A percentile compares a stretch with the other conserved stretches of the same genome.
These are phyloP conservation scores for Bombylius discolor DNA, from an alignment of 2,888 invertebrate genomes.

Conservation along the genomic window DNA sequence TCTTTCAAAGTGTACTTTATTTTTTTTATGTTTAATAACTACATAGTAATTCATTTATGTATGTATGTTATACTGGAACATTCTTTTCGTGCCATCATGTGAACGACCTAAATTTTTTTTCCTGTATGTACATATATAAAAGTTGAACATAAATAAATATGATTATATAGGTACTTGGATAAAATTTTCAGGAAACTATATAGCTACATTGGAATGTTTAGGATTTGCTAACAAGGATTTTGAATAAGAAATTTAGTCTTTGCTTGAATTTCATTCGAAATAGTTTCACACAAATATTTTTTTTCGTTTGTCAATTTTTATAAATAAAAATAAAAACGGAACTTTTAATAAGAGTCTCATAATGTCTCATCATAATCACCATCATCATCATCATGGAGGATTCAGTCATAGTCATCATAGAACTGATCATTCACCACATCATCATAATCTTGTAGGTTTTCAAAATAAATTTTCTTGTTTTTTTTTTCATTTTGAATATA, in stretches of 20 bases:
- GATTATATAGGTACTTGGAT: not conserved
- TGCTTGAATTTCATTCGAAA: not conserved
- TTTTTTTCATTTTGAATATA: too few species aligned
- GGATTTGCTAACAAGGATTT: not conserved
- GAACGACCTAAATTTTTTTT: conserved; percentile 34
- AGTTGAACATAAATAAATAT: not conserved
- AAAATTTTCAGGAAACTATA: not conserved
- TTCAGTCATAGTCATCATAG: conserved; percentile 13
- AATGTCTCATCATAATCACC: conserved; percentile 19
- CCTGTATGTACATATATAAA: not conserved
- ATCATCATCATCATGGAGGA: conserved; percentile 26
- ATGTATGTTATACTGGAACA: not conserved
- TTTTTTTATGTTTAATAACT: too few species aligned
- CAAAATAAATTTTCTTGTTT: too few species aligned
- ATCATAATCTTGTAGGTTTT: conserved; percentile 28
- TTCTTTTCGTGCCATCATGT: conserved; percentile 20
- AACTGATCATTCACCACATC: conserved; percentile 29
- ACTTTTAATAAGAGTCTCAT: not conserved
- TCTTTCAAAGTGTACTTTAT: too few species aligned
- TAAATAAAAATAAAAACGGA: not conserved
- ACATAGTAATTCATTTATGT: not conserved
- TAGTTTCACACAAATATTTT: not conserved
- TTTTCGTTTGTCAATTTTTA: too few species aligned
- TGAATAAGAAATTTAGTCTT: not conserved
- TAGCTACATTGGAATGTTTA: not conserved